A percentile compares a stretch with the other conserved stretches of the same genome.
Conservation (phyloP, 2,113 vertebrate species). For the Notiomystis cincta region DNA sequence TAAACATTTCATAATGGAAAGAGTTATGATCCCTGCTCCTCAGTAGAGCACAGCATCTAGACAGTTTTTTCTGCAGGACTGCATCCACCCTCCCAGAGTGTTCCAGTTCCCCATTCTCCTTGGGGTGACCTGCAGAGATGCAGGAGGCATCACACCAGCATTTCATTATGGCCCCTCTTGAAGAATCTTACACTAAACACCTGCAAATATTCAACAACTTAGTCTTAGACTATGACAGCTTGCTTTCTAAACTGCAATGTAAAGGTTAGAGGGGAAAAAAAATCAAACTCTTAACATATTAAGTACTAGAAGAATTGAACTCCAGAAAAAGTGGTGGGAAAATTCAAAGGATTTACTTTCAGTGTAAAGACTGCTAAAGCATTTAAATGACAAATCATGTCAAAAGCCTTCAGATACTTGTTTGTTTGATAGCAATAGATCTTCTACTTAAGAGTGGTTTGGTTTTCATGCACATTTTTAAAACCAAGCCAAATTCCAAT, state of each 20-base stretch:
- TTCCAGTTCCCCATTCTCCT: neutral
- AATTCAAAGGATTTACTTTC: neutral
- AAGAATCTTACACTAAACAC: neutral
- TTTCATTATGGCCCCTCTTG: neutral
- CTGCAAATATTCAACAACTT: neutral
- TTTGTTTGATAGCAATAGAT: neutral
- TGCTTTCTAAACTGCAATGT: neutral
- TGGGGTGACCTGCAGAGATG: neutral
- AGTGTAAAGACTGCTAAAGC: neutral
- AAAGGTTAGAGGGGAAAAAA: neutral
- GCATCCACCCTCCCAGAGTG: neutral
- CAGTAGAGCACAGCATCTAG: neutral
- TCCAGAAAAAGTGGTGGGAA: neutral
- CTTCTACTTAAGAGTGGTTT: neutral
- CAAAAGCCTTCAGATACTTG: neutral
- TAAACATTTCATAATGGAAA: conserved; percentile 52
- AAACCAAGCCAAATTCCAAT: neutral
- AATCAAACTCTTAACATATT: neutral
- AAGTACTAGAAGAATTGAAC: neutral
- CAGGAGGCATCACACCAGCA: neutral
- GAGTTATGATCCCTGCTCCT: conserved; percentile 16
- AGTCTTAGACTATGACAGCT: neutral
- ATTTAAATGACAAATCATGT: neutral
- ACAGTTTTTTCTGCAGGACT: neutral
- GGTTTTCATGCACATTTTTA: neutral